Percentiles rank a stretch among this genome's conserved stretches.
These are phyloP conservation scores for Rattus rattus DNA, from an alignment of 2,113 vertebrate species.

Conservation along the genomic window DNA sequence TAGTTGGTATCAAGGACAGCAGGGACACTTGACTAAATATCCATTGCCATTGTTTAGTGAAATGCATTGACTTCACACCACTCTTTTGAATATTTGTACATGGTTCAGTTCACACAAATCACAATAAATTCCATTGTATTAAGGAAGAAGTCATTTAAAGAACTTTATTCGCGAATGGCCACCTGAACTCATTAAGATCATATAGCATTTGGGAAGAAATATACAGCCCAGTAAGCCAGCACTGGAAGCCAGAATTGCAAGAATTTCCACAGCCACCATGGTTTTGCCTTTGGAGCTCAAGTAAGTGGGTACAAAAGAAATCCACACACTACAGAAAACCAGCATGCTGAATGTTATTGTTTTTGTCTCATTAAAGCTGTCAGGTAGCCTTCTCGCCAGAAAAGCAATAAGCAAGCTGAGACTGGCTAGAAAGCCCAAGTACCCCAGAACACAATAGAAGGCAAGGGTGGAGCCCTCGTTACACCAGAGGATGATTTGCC, in stretches of 20 bases:
- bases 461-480: background rate
- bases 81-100: background rate
- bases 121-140: background rate
- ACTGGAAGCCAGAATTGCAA: background rate
- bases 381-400: background rate
- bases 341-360: background rate
- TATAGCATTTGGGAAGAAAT: background rate
- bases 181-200: background rate
- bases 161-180: background rate
- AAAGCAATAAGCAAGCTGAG: background rate
- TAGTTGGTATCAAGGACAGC: background rate
- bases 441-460: background rate
- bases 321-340: background rate
- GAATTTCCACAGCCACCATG: background rate
- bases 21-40: background rate
- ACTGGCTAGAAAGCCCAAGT: background rate
- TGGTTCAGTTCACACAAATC: background rate
- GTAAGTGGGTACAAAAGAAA: background rate
- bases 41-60: background rate
- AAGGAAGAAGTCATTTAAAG: background rate
- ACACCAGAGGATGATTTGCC: background rate
- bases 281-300: background rate
- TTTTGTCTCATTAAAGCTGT: constrained; percentile 14
- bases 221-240: background rate
- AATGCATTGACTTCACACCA: background rate